A percentile compares a stretch with the other conserved stretches of the same genome.
These are phyloP conservation scores for Athene cunicularia DNA, from an alignment of 2,113 vertebrate species.

Conservation along the genomic window DNA sequence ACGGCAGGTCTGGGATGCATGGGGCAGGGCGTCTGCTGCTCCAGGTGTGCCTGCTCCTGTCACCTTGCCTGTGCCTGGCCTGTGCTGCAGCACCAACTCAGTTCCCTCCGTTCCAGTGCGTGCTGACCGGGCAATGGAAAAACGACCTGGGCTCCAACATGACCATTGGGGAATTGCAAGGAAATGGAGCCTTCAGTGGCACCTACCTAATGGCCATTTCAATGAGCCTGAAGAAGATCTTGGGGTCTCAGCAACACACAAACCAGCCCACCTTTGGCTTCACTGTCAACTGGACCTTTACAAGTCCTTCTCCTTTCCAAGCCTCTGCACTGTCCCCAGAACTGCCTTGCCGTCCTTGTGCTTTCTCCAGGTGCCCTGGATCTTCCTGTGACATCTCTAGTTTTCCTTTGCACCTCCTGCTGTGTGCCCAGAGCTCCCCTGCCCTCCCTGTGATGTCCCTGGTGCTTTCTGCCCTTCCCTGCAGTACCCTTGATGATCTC, in stretches of 20 bases:
- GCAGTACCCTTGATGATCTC: background rate
- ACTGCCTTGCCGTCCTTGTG: too few relatives aligned
- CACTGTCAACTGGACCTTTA: background rate
- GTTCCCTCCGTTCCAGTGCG: background rate
- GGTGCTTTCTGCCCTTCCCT: background rate
- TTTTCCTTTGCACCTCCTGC: too few relatives aligned
- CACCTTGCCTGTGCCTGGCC: too few relatives aligned
- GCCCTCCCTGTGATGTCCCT: too few relatives aligned
- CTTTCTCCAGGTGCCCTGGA: background rate
- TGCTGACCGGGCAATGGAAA: rapidly evolving
- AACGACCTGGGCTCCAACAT: constrained; percentile 39
- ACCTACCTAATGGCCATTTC: background rate
- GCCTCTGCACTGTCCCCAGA: too few relatives aligned
- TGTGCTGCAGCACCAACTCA: background rate
- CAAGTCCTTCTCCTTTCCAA: background rate
- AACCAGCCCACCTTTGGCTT: background rate
- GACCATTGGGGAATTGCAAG: rapidly evolving
- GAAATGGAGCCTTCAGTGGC: rapidly evolving
- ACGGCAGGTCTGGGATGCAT: rapidly evolving
- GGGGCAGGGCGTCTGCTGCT: background rate
- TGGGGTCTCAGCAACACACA: rapidly evolving
- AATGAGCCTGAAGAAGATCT: rapidly evolving
- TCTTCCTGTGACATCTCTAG: too few relatives aligned
- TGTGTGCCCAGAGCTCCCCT: background rate
- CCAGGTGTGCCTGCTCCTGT: rapidly evolving